Percentiles rank a stretch among this genome's conserved stretches.
phyloP scores from a whole-genome alignment of 2,888 invertebrate genomes.

The Cryptocheilus praepositus region DNA sequence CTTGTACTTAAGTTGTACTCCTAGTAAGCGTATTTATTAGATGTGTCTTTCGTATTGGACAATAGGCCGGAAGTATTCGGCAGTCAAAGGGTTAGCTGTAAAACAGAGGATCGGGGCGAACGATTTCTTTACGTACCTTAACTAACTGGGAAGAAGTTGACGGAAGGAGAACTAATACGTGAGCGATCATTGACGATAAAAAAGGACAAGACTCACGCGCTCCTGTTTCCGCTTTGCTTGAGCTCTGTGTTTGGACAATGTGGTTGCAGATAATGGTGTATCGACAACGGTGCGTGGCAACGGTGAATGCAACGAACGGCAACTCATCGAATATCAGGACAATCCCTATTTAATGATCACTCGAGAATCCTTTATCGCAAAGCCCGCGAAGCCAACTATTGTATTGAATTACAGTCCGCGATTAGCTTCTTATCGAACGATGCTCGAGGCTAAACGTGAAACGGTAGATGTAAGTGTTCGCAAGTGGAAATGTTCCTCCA shows the following conservation, averaged over 20 bases:
- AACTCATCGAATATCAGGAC: slow-evolving; percentile 36
- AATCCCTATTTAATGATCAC: slow-evolving; percentile 54
- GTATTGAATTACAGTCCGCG: slow-evolving; percentile 20
- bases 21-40: no score
- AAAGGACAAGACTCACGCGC: slow-evolving; percentile 15
- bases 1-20: no score
- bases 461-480: not conserved
- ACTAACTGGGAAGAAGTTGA: no score
- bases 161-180: slow-evolving; percentile 29
- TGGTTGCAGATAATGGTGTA: slow-evolving; percentile 64
- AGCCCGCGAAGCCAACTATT: slow-evolving; percentile 53
- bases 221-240: slow-evolving; percentile 25
- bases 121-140: no score
- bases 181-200: slow-evolving; percentile 53
- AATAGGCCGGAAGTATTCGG: no score
- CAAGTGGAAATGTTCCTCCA: not conserved
- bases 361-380: slow-evolving; percentile 53
- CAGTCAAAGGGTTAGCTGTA: no score
- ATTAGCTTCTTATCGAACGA: slow-evolving; percentile 10
- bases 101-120: no score
- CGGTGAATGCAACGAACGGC: slow-evolving; percentile 27
- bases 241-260: slow-evolving; percentile 61
- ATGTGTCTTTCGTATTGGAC: no score
- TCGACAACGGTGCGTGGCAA: slow-evolving; percentile 47
- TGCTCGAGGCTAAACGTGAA: not conserved